A percentile compares a stretch with the other conserved stretches of the same genome.
Conservation (phyloP, 2,797 vertebrate species). For the Syndactyla subalaris region DNA sequence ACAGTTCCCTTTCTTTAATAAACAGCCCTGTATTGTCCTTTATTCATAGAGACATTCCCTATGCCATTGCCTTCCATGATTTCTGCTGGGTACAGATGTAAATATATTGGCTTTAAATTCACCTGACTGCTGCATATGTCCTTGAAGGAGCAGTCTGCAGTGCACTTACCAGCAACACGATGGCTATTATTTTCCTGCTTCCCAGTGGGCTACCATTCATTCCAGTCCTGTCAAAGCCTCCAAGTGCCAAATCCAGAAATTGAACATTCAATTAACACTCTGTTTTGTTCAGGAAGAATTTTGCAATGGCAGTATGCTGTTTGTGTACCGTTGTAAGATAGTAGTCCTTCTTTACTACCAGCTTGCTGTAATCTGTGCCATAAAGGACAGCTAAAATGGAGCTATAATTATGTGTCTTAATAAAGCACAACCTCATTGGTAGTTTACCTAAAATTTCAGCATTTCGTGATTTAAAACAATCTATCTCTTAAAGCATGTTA, state of each 20-base stretch:
- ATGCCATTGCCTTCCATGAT: constrained; percentile 6
- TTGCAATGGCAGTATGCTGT: neutral
- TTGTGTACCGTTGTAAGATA: neutral
- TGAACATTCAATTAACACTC: constrained; percentile 52
- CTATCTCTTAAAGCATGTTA: neutral
- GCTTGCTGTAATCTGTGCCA: neutral
- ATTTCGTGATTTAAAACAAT: neutral
- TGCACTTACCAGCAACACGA: neutral
- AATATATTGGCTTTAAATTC: constrained; percentile 55
- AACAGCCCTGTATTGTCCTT: constrained; percentile 60
- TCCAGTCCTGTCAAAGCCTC: neutral
- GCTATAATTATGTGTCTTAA: neutral
- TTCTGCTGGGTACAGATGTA: constrained; percentile 38
- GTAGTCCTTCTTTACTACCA: neutral
- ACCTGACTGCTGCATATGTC: constrained; percentile 40
- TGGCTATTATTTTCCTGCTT: constrained; percentile 1
- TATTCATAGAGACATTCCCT: constrained; percentile 56
- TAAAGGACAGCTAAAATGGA: neutral
- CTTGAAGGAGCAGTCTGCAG: constrained; percentile 53
- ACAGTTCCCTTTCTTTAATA: constrained; percentile 50
- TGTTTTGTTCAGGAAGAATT: neutral
- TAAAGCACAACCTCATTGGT: neutral
- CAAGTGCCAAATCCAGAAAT: neutral
- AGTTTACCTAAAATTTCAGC: neutral
- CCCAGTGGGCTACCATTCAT: neutral